phyloP scores from a whole-genome alignment of 2,113 vertebrate genomes.

The Lates calcarifer region DNA sequence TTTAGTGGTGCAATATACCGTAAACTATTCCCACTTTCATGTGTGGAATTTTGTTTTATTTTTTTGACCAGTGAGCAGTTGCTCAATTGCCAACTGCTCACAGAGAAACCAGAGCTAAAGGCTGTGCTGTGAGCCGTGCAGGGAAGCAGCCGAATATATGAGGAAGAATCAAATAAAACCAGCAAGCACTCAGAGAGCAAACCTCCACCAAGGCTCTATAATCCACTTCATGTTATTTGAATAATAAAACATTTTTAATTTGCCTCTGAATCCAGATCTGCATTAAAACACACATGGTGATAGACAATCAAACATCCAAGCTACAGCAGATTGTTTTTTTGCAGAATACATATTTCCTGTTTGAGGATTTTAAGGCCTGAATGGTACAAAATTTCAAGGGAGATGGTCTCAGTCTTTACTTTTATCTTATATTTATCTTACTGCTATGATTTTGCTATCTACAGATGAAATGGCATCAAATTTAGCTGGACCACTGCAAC shows the following conservation, averaged over 20 bases:
- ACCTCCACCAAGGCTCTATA: neutral
- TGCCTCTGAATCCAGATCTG: neutral
- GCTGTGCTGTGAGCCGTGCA: conserved; percentile 33
- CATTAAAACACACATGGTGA: neutral
- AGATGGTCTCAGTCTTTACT: neutral
- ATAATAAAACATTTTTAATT: conserved; percentile 4
- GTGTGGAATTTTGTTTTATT: conserved; percentile 18
- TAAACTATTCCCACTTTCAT: conserved; percentile 18
- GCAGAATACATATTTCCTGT: neutral
- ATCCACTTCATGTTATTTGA: neutral
- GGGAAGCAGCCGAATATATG: conserved; percentile 11
- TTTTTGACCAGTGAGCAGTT: conserved; percentile 1
- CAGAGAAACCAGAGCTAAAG: neutral
- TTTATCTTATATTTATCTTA: neutral
- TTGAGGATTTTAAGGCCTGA: neutral
- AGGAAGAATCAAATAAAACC: conserved; percentile 23
- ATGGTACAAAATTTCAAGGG: neutral
- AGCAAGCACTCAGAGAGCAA: conserved; percentile 3
- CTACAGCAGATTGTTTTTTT: too few relatives aligned
- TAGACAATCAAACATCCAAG: neutral
- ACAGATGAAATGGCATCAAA: neutral
- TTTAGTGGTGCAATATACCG: conserved; percentile 24
- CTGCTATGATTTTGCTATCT: neutral
- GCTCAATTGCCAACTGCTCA: conserved; percentile 12
- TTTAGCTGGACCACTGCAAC: neutral